Percentiles rank a stretch among this genome's conserved stretches.
Conservation (phyloP, 2,888 invertebrate genomes). For the Heteropelma amictum region DNA sequence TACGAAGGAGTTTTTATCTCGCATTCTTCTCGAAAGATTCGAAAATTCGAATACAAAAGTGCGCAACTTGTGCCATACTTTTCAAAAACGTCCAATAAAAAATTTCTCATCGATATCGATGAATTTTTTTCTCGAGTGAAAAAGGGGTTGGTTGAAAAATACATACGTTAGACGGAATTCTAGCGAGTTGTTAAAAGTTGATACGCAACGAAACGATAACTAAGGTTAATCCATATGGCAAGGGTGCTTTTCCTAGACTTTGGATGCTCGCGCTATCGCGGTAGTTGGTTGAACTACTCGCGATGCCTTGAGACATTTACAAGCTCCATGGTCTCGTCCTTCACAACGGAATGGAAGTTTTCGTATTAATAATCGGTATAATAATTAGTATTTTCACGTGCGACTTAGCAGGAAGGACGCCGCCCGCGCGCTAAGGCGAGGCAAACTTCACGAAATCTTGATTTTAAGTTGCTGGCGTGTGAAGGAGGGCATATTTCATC, state of each 20-base stretch:
- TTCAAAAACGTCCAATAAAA: too few relatives aligned
- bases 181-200: too few relatives aligned
- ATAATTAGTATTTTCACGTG: conserved; percentile 78
- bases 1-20: too few relatives aligned
- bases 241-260: conserved; percentile 21
- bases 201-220: conserved; percentile 29
- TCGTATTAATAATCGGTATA: conserved; percentile 78
- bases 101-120: too few relatives aligned
- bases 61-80: too few relatives aligned
- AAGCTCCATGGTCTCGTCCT: conserved; percentile 53
- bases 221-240: conserved; percentile 68
- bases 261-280: conserved; percentile 13
- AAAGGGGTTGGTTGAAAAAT: too few relatives aligned
- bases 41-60: too few relatives aligned
- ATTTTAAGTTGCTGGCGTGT: conserved; percentile 74
- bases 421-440: conserved; percentile 22
- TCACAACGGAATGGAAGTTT: conserved; percentile 69
- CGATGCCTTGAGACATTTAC: not conserved
- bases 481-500: conserved; percentile 76
- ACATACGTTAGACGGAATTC: too few relatives aligned
- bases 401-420: conserved; percentile 76
- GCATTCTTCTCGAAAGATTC: too few relatives aligned
- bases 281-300: not conserved
- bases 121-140: too few relatives aligned
- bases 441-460: conserved; percentile 71